Evolutionary conservation across 1,140 invertebrate species (phyloP).

Genomic region (Calycopis cecrops): DNA sequence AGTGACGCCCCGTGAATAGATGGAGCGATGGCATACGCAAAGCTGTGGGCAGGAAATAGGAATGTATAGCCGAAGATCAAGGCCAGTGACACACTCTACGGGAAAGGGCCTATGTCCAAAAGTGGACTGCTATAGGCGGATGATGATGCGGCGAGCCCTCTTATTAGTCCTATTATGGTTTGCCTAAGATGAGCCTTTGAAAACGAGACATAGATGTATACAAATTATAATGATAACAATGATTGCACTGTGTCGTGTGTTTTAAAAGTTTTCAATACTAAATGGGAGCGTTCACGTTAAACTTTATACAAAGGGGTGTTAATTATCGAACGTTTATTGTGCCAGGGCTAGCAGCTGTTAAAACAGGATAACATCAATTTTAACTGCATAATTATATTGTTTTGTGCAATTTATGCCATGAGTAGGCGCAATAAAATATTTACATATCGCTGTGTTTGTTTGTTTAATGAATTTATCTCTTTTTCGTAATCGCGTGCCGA

Average conservation of each 20-base stretch:
- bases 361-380: slow-evolving; percentile 27
- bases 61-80: too few relatives aligned
- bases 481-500: background rate
- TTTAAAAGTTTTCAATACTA: slow-evolving; percentile 8
- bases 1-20: too few relatives aligned
- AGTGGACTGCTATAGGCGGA: too few relatives aligned
- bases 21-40: too few relatives aligned
- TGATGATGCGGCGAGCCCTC: too few relatives aligned
- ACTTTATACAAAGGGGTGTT: slow-evolving; percentile 13
- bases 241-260: background rate
- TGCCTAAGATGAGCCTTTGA: too few relatives aligned
- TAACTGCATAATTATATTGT: slow-evolving; percentile 23
- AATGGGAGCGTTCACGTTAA: slow-evolving; percentile 4
- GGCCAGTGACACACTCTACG: too few relatives aligned
- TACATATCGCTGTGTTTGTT: background rate
- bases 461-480: background rate
- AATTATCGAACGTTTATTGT: slow-evolving; percentile 15
- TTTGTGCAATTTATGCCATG: slow-evolving; percentile 13
- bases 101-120: too few relatives aligned
- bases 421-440: slow-evolving; percentile 1
- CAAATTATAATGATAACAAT: background rate
- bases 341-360: slow-evolving; percentile 7
- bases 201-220: too few relatives aligned
- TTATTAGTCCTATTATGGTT: too few relatives aligned
- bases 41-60: too few relatives aligned